Conservation (phyloP, 2,113 vertebrate species). For the Calypte anna region DNA sequence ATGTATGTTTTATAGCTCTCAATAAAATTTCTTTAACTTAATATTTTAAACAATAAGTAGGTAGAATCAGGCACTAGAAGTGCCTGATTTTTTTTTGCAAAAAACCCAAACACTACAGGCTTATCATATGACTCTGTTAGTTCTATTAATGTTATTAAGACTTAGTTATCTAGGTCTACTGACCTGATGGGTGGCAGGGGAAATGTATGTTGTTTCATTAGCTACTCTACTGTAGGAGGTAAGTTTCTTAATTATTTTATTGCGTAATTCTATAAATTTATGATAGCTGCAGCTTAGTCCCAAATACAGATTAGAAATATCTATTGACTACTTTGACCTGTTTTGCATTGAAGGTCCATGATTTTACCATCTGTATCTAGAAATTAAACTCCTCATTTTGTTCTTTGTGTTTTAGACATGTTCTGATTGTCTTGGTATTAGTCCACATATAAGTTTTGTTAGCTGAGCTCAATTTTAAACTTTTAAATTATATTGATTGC, state of each 20-base stretch:
- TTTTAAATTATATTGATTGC: not conserved
- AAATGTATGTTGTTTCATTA: not conserved
- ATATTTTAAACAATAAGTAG: not conserved
- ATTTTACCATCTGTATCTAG: not conserved
- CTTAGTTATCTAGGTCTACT: not conserved
- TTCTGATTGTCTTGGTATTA: not conserved
- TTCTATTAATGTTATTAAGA: not conserved
- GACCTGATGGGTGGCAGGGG: fast-evolving
- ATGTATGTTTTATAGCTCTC: not conserved
- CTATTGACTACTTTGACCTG: not conserved
- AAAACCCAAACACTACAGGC: not conserved
- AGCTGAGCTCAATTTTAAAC: not conserved
- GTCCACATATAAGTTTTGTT: not conserved
- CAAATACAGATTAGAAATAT: not conserved
- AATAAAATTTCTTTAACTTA: not conserved
- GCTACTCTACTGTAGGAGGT: not conserved
- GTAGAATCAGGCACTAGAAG: not conserved
- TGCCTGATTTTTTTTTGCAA: not conserved
- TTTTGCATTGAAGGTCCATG: not conserved
- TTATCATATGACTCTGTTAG: not conserved
- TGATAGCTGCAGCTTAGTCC: not conserved
- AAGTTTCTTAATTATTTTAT: not conserved
- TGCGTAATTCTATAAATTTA: not conserved
- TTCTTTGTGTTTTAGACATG: not conserved
- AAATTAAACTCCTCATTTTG: not conserved